These are phyloP conservation scores for Leuciscus idus DNA, from an alignment of 2,113 vertebrate genomes.

Conservation along the genomic window DNA sequence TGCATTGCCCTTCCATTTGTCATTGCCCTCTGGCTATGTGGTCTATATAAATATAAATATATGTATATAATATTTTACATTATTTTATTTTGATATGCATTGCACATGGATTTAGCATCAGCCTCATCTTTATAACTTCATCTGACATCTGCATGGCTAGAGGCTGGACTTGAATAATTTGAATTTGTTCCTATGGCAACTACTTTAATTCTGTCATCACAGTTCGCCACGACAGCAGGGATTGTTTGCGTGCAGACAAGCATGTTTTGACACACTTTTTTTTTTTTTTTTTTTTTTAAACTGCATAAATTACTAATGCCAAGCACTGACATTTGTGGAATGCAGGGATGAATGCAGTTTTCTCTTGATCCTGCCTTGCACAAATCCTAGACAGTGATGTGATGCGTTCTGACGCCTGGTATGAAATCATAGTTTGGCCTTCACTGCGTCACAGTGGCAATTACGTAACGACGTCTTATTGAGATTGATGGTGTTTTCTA, in stretches of 20 bases:
- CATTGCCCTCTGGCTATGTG: not conserved
- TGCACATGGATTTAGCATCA: not conserved
- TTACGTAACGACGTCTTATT: constrained; percentile 37
- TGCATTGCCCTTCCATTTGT: not conserved
- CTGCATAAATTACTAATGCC: constrained; percentile 12
- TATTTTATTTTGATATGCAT: not conserved
- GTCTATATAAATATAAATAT: not conserved
- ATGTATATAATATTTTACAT: no score
- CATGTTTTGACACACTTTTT: not conserved
- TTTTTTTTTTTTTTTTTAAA: not conserved
- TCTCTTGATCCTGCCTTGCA: constrained; percentile 13
- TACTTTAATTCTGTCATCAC: not conserved
- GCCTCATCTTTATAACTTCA: not conserved
- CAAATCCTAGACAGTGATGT: constrained; percentile 24
- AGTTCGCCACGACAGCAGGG: not conserved
- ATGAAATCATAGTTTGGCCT: constrained; percentile 32
- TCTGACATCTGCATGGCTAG: constrained; percentile 4
- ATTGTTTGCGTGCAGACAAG: not conserved
- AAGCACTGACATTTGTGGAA: not conserved
- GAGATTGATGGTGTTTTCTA: constrained; percentile 23
- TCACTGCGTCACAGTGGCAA: constrained; percentile 24
- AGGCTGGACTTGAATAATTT: not conserved
- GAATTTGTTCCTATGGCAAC: constrained; percentile 34
- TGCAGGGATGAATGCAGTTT: not conserved
- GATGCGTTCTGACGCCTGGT: constrained; percentile 35